A percentile compares a stretch with the other conserved stretches of the same genome.
Conservation (phyloP, 2,888 invertebrate species). For the Tachystola acroxantha region DNA sequence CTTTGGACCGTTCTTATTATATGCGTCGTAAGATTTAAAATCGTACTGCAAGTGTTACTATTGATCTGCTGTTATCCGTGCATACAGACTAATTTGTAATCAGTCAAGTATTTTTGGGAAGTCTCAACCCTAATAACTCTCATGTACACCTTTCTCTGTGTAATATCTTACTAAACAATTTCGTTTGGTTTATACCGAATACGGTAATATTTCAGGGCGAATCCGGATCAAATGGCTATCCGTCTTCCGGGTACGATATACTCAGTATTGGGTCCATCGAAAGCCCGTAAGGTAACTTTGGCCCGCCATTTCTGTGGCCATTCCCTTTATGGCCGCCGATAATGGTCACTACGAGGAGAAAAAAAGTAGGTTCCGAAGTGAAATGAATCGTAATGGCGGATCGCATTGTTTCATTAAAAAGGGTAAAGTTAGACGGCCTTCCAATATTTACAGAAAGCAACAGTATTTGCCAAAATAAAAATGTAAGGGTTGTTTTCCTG, state of each 20-base stretch:
- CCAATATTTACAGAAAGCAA: background rate
- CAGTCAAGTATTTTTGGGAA: too few species aligned
- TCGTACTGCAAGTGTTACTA: too few species aligned
- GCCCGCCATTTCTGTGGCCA: slow-evolving; percentile 41
- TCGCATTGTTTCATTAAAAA: slow-evolving; percentile 50
- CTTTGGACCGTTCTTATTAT: too few species aligned
- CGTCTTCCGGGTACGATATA: slow-evolving; percentile 25
- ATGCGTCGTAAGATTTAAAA: too few species aligned
- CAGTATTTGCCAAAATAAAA: background rate
- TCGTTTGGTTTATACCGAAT: too few species aligned
- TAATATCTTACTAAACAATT: too few species aligned
- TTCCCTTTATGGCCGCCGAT: slow-evolving; percentile 53
- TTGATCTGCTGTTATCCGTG: too few species aligned
- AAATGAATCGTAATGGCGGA: slow-evolving; percentile 46
- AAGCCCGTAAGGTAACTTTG: slow-evolving; percentile 46
- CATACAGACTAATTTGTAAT: too few species aligned
- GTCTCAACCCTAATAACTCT: too few species aligned
- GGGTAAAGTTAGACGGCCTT: slow-evolving; percentile 18
- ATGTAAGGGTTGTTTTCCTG: background rate
- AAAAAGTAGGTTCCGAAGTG: slow-evolving; percentile 38
- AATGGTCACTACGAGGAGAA: slow-evolving; percentile 44
- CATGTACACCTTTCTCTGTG: too few species aligned
- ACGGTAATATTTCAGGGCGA: too few species aligned
- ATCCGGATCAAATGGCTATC: slow-evolving; percentile 19
- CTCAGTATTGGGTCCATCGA: slow-evolving; percentile 35